These are phyloP conservation scores for Litoditis marina DNA, from an alignment of 2,888 invertebrate species.

Conservation along the genomic window DNA sequence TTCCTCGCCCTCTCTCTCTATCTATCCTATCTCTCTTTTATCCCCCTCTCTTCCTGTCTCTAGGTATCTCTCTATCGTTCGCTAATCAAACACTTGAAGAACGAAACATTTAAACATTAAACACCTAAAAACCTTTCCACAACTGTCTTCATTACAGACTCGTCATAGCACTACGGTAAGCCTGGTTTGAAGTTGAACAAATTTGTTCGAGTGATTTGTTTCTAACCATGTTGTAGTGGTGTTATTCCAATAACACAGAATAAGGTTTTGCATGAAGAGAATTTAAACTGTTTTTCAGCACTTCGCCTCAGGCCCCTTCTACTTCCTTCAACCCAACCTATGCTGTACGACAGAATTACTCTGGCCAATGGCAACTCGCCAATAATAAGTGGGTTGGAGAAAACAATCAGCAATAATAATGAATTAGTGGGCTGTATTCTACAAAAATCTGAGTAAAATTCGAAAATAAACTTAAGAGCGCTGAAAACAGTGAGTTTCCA, in stretches of 20 bases:
- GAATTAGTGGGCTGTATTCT: not conserved
- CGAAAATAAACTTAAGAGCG: not conserved
- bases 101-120: not conserved
- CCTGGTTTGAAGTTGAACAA: not conserved
- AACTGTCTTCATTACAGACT: conserved; percentile 6
- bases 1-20: no score
- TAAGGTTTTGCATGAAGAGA: not conserved
- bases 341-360: conserved; percentile 4
- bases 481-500: no score
- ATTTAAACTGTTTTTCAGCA: conserved; percentile 7
- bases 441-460: not conserved
- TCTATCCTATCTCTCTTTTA: no score
- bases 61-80: no score
- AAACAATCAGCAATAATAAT: not conserved
- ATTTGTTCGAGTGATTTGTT: not conserved
- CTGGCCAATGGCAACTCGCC: conserved; percentile 16
- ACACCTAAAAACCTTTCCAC: no score
- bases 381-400: conserved; percentile 1
- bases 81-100: no score
- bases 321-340: conserved; percentile 8
- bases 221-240: not conserved
- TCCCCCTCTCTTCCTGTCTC: no score
- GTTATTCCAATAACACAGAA: not conserved
- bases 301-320: conserved; percentile 3
- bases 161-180: conserved; percentile 19